Base-by-base conservation (phyloP, 2,113 vertebrate species). In the Passer domesticus region DNA sequence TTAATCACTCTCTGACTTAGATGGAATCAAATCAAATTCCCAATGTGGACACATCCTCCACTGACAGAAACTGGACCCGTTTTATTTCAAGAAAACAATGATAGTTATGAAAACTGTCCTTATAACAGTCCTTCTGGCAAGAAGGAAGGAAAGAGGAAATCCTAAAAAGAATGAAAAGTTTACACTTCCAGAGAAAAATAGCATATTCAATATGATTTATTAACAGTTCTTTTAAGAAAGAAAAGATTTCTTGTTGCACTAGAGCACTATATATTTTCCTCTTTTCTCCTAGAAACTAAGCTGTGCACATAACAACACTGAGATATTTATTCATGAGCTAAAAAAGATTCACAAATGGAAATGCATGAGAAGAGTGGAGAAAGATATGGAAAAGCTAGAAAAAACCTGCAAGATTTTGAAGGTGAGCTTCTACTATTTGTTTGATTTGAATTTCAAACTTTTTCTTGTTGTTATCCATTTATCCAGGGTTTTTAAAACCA, bases 311-410 rank as follows among this genome's bases (percentile, higher is more conserved):
- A 4, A 1, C 1, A 90, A 20, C 22, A 31, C n/a, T 0, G 2
- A 89, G 21, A 5, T 3, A 5, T 97, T 96, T 30, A 86, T 95
- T 41, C 1, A 12, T 0, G 79, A 35, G 18, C 68, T 97, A 5
- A 0, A 33, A 10, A 92, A 22, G 19, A 27, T 74, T 11, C 0
- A 5, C 15, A 3, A 0, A 0, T 0, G 2, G 8, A 21, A 2
- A 0, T 97, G 96, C 11, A 55, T 86, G 59, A 59, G 3, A 25
- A 16, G 0, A 43, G 72, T 97, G n/a, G n/a, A 62, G 49, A 4
- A 0, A 24, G 63, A 8, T 1, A 46, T 97, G 94, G 0, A 13
- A 67, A 13, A 0, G 4, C 72, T 97, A 6, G 43, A 64, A 74
- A 0, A 39, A 3, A 16, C 0, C 0, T 97, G 96, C 15, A 2